Conservation (phyloP, 2,888 invertebrate species). For the Torymus tubicola region DNA sequence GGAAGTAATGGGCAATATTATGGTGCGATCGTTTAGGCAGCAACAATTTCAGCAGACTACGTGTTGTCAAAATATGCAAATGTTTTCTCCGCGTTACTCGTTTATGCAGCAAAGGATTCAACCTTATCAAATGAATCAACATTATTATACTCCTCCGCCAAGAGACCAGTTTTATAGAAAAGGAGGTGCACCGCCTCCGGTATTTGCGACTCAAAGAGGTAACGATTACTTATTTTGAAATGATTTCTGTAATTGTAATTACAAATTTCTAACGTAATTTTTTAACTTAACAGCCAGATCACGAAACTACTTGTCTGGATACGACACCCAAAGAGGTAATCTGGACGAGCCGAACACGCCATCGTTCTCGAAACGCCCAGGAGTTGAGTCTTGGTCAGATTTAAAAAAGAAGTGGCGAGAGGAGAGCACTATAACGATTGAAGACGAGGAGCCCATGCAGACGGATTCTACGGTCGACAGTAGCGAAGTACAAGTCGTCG, state of each 20-base stretch:
- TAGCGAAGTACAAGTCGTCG: slow-evolving; percentile 69
- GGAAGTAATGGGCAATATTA: slow-evolving; percentile 57
- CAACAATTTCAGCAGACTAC: slow-evolving; percentile 57
- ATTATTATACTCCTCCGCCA: slow-evolving; percentile 11
- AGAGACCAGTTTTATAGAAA: slow-evolving; percentile 47
- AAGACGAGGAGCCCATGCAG: slow-evolving; percentile 68
- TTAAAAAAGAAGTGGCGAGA: slow-evolving; percentile 72
- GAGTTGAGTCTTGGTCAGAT: slow-evolving; percentile 69
- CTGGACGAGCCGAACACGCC: slow-evolving; percentile 52
- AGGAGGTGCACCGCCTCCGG: slow-evolving; percentile 1
- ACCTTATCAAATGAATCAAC: slow-evolving; percentile 29
- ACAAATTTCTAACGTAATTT: not conserved
- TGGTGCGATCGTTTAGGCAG: slow-evolving; percentile 55
- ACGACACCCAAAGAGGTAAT: not conserved
- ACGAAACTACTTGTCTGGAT: no score
- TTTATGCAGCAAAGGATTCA: slow-evolving; percentile 32
- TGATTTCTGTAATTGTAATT: not conserved
- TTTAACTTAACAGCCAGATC: no score
- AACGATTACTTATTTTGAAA: not conserved
- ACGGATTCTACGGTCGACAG: slow-evolving; percentile 58
- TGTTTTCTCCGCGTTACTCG: slow-evolving; percentile 28
- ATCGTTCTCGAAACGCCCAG: slow-evolving; percentile 65
- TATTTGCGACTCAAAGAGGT: slow-evolving; percentile 18
- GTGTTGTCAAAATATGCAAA: slow-evolving; percentile 53
- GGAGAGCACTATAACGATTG: slow-evolving; percentile 72